Percentiles rank a stretch among this genome's conserved stretches.
These are phyloP conservation scores for Phymorhynchus buccinoides DNA, from an alignment of 1,140 invertebrate species.

Conservation along the genomic window DNA sequence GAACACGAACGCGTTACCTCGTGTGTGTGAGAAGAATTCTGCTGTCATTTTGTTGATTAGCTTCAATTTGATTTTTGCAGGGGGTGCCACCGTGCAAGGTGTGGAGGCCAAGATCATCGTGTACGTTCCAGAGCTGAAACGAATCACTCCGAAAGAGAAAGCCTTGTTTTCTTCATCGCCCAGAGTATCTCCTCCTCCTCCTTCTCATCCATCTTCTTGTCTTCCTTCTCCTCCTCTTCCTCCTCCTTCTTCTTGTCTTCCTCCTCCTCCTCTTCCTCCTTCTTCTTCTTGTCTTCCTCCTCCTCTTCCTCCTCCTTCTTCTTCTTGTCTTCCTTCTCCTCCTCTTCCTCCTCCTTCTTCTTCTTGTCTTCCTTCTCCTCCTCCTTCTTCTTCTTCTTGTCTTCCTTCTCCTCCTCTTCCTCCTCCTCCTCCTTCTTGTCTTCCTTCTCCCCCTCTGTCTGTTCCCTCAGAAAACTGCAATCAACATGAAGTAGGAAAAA, in stretches of 20 bases:
- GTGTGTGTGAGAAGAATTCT: too few species aligned
- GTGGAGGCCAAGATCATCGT: conserved; percentile 31
- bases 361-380: neutral
- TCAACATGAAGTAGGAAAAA: neutral
- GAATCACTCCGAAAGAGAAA: neutral
- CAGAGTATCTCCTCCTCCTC: neutral
- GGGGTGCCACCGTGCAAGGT: conserved; percentile 13
- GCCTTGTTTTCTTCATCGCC: neutral
- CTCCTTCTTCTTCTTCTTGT: too few species aligned
- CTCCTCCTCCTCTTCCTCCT: neutral
- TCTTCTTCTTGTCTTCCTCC: neutral
- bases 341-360: neutral
- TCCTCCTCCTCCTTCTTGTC: too few species aligned
- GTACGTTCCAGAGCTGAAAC: conserved; percentile 13
- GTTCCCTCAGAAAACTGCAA: neutral
- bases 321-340: neutral
- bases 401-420: too few species aligned
- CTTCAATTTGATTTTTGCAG: too few species aligned
- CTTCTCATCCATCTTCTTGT: too few species aligned
- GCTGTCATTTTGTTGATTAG: too few species aligned
- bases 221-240: too few species aligned
- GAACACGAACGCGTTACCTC: too few species aligned
- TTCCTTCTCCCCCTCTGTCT: too few species aligned
- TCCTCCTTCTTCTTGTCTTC: neutral
- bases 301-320: neutral